Evolutionary conservation across 2,113 vertebrate species (phyloP).

Genomic region (Odocoileus hemionus): DNA sequence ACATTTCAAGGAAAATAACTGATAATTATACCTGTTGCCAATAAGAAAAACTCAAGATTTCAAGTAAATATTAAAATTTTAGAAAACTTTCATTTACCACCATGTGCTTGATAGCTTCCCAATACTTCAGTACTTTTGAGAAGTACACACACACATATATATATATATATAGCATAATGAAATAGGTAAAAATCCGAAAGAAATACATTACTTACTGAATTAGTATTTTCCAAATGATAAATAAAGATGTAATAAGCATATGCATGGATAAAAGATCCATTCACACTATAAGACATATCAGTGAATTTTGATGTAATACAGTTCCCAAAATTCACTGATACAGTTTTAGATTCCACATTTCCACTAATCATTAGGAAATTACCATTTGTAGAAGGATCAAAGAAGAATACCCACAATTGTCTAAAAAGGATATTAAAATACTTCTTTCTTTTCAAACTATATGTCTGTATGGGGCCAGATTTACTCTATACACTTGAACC

Average conservation of each 20-base stretch:
- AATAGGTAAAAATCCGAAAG: not conserved
- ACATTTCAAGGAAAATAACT: not conserved
- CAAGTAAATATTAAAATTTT: not conserved
- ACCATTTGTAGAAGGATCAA: not conserved
- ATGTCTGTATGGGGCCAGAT: not conserved
- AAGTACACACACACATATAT: too few relatives aligned
- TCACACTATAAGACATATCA: not conserved
- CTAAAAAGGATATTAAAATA: constrained; percentile 12
- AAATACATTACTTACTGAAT: not conserved
- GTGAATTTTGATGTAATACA: not conserved
- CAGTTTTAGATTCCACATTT: not conserved
- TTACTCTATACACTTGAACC: constrained; percentile 29
- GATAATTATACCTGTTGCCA: not conserved
- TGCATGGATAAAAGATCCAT: not conserved
- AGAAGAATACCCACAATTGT: not conserved
- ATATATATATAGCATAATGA: not conserved
- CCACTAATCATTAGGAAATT: not conserved
- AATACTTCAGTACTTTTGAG: not conserved
- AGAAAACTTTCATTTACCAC: not conserved
- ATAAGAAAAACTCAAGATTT: not conserved
- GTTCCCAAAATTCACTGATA: not conserved
- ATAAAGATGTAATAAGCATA: not conserved
- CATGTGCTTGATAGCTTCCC: not conserved
- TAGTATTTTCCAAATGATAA: not conserved
- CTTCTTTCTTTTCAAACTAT: not conserved